Evolutionary conservation across 2,888 invertebrate genomes (phyloP).

Genomic region (Dicyrtomina minuta): DNA sequence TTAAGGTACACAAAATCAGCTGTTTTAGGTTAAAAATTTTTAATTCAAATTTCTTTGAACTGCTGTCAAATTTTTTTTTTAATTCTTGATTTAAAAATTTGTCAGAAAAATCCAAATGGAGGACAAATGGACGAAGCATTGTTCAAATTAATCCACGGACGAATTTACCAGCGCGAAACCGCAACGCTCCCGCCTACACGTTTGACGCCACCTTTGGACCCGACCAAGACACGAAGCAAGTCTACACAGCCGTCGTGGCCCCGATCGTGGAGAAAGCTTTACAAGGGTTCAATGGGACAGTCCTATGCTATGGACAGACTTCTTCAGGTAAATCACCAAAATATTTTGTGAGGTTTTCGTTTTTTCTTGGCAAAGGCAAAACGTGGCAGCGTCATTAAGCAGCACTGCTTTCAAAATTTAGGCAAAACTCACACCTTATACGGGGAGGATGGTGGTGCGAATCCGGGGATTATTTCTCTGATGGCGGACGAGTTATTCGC

Average conservation of each 20-base stretch:
- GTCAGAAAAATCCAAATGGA: conserved; percentile 55
- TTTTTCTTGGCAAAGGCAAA: too few relatives aligned
- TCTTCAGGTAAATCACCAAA: conserved; percentile 77
- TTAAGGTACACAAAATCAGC: too few relatives aligned
- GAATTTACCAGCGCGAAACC: conserved; percentile 54
- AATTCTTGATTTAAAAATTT: too few relatives aligned
- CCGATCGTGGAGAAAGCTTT: conserved; percentile 72
- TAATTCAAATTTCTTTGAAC: too few relatives aligned
- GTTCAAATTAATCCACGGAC: conserved; percentile 62
- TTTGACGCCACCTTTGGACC: conserved; percentile 73
- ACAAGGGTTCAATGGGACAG: conserved; percentile 79
- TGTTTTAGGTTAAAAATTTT: too few relatives aligned
- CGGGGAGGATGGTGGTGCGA: conserved; percentile 66
- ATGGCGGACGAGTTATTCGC: conserved; percentile 72
- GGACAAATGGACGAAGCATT: conserved; percentile 64
- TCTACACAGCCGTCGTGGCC: conserved; percentile 69
- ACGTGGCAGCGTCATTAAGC: too few relatives aligned
- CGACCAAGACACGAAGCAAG: conserved; percentile 62
- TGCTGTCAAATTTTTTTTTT: too few relatives aligned
- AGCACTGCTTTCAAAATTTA: too few relatives aligned
- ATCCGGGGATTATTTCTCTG: conserved; percentile 74
- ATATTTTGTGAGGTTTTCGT: too few relatives aligned
- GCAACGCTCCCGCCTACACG: conserved; percentile 54
- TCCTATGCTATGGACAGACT: conserved; percentile 90
- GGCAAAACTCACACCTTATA: conserved; percentile 80